Evolutionary conservation across 37 sponge, comb jelly and placozoan species (phyloP).

Genomic region (Halisarca cf. caerulea): DNA sequence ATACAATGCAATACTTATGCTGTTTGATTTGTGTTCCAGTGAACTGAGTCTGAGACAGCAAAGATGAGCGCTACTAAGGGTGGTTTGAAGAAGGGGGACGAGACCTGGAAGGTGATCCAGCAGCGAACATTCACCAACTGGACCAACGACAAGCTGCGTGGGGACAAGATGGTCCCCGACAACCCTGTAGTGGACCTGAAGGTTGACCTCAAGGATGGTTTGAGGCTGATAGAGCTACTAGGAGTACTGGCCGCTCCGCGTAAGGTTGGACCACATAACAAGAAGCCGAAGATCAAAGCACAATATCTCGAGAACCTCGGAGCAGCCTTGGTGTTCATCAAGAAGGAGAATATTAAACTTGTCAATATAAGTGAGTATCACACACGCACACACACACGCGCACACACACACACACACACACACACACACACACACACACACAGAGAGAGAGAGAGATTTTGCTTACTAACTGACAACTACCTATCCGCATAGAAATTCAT

Average conservation of each 20-base stretch:
- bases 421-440: too few relatives aligned
- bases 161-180: slow-evolving; percentile 40
- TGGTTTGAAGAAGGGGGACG: slow-evolving; percentile 41
- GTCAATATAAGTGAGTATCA: slow-evolving; percentile 89
- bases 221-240: slow-evolving; percentile 80
- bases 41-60: too few relatives aligned
- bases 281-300: slow-evolving; percentile 55
- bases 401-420: too few relatives aligned
- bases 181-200: slow-evolving; percentile 59
- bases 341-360: slow-evolving; percentile 68
- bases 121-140: slow-evolving; percentile 92
- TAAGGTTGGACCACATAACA: slow-evolving; percentile 41
- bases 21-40: too few relatives aligned
- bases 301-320: slow-evolving; percentile 82
- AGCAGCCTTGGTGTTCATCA: slow-evolving; percentile 65
- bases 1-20: too few relatives aligned
- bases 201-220: slow-evolving; percentile 85
- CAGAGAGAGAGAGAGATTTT: too few relatives aligned
- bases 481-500: too few relatives aligned
- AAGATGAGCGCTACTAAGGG: not conserved
- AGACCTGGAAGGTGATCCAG: slow-evolving; percentile 90
- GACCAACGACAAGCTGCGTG: slow-evolving; percentile 84
- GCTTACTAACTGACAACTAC: too few relatives aligned
- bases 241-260: slow-evolving; percentile 57
- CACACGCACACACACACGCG: too few relatives aligned